Base-by-base conservation (phyloP, 2,797 vertebrate species). In the Gymnoscopelus microlampas region DNA sequence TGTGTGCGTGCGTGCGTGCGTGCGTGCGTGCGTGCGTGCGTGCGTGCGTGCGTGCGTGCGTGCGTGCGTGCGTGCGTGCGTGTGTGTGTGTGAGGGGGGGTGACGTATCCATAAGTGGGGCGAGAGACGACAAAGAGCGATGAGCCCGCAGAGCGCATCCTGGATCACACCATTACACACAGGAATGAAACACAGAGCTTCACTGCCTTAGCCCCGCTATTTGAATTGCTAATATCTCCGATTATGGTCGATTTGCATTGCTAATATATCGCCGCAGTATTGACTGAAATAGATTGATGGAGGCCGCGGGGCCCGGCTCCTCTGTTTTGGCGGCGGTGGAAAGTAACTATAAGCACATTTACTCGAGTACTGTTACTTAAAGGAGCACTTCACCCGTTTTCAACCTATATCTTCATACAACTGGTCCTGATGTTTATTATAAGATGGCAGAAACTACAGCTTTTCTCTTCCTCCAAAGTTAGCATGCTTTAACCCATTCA, bases 221-320 rank as follows among this genome's bases (percentile, higher is more conserved):
- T 58, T 73, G 53, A 56, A 73, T 73, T 73, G 71, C 64, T 68
- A 73, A 73, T 73, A 67, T 51, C 53, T 5, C 53, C 68, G 59
- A 73, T 73, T 73, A 66, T 23, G 55, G 13, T 14, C 29, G 13
- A 23, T 73, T 68, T 73, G 71, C 65, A 61, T 66, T 72, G 55
- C 70, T 73, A 68, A 73, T 55, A 68, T 62, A 29, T 29, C 5
- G 19, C 24, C 9, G 23, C 26, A 48, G n/a, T 15, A 63, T 63
- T 32, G 61, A 63, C 61, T 26, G 19, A 26, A 35, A 51, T 15
- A 35, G 61, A 63, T 63, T 63, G 49, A 63, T 63, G 9, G 61
- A 53, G 49, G 61, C 13, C 24, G 49, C 26, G 24, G 26, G 26
- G 26, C 26, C 26, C 48, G 14, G 5, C 11, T 51, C n/a, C 48